Conservation (phyloP, 2,797 vertebrate species). For the Arnoldichthys spilopterus region DNA sequence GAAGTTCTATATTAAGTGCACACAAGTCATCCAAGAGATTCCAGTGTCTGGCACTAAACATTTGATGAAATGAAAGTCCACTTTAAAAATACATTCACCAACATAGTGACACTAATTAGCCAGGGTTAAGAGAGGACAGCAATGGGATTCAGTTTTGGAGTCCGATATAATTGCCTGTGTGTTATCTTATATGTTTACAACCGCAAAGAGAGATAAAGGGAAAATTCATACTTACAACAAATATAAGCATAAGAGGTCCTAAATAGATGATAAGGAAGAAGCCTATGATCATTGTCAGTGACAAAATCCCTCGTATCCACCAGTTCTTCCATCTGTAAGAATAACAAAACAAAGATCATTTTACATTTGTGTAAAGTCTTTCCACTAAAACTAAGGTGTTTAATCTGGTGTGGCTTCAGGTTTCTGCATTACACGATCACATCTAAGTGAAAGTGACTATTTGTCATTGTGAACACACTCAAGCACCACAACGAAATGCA, state of each 20-base stretch:
- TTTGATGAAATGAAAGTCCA: not conserved
- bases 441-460: no score
- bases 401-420: no score
- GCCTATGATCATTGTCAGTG: constrained; percentile 89
- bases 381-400: not conserved
- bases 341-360: constrained; percentile 45
- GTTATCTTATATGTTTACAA: not conserved
- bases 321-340: constrained; percentile 95
- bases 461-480: no score
- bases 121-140: not conserved
- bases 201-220: not conserved
- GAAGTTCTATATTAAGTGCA: not conserved
- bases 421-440: not conserved
- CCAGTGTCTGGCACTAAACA: not conserved
- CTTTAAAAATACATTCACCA: not conserved
- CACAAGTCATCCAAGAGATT: not conserved
- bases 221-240: constrained; percentile 69
- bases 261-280: constrained; percentile 94
- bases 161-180: constrained; percentile 11
- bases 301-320: constrained; percentile 97
- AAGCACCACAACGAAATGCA: no score
- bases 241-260: constrained; percentile 91
- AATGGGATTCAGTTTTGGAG: not conserved
- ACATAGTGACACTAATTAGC: not conserved
- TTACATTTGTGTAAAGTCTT: not conserved